phyloP scores from a whole-genome alignment of 2,113 vertebrate genomes.

The Lamprologus speciosus region DNA sequence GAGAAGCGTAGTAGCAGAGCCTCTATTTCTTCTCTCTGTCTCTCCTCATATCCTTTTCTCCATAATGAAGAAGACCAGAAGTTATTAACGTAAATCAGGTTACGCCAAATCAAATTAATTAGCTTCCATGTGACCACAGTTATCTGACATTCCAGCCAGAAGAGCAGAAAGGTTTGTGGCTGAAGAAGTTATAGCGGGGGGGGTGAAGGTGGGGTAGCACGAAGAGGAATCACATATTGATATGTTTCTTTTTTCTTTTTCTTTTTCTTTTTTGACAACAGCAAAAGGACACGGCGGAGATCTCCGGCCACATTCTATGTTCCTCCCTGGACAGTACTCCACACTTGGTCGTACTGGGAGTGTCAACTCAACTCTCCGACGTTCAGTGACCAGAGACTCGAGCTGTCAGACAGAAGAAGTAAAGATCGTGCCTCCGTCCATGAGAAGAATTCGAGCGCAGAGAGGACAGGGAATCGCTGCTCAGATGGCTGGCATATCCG shows the following conservation, averaged over 20 bases:
- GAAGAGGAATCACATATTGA: not conserved
- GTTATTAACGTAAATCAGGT: slow-evolving; percentile 46
- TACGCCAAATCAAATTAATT: slow-evolving; percentile 62
- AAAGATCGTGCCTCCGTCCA: slow-evolving; percentile 87
- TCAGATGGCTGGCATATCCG: slow-evolving; percentile 86
- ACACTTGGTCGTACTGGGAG: slow-evolving; percentile 80
- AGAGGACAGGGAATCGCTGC: slow-evolving; percentile 92
- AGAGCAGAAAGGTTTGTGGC: not conserved
- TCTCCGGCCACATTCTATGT: slow-evolving; percentile 78
- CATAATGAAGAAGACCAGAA: slow-evolving; percentile 56
- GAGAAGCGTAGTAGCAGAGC: not conserved
- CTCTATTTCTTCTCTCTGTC: not conserved
- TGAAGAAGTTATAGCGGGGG: not conserved
- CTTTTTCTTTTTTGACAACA: slow-evolving; percentile 30
- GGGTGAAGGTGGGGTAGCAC: not conserved
- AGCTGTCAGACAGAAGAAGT: slow-evolving; percentile 92
- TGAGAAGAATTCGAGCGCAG: slow-evolving; percentile 92
- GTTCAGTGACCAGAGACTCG: slow-evolving; percentile 81
- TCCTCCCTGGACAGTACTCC: slow-evolving; percentile 82
- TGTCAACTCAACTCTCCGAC: slow-evolving; percentile 62
- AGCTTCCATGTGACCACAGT: slow-evolving; percentile 27
- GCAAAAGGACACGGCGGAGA: slow-evolving; percentile 74
- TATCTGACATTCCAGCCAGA: not conserved
- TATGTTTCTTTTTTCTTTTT: slow-evolving; percentile 12
- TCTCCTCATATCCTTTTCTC: slow-evolving; percentile 23